Conservation (phyloP, 2,113 vertebrate genomes). For the Arenaria interpres region DNA sequence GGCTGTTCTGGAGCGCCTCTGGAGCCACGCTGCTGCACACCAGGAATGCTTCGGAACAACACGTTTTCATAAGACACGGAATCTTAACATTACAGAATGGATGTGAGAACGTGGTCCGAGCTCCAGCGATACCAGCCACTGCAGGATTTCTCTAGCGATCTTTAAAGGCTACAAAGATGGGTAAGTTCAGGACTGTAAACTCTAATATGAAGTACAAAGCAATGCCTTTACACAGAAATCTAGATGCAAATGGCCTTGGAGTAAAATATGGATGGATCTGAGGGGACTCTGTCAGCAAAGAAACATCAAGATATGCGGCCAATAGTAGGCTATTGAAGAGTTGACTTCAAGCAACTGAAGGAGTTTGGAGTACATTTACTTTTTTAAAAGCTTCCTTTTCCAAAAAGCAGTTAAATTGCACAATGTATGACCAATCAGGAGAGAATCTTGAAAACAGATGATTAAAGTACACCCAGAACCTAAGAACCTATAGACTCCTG, state of each 20-base stretch:
- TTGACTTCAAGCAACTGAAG: neutral
- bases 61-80: neutral
- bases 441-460: neutral
- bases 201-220: neutral
- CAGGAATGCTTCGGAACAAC: neutral
- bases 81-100: neutral
- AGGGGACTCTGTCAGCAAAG: neutral
- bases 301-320: neutral
- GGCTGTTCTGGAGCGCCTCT: neutral
- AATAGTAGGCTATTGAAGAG: neutral
- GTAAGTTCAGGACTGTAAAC: neutral
- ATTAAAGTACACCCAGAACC: no score
- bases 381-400: neutral
- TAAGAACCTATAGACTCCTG: neutral
- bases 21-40: neutral
- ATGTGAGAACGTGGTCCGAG: neutral
- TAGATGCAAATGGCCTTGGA: neutral
- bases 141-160: neutral
- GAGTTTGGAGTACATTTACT: neutral
- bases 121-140: fast-evolving
- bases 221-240: neutral
- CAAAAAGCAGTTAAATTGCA: neutral
- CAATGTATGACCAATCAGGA: neutral
- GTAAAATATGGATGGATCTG: neutral
- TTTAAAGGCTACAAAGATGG: neutral